Conservation (phyloP, 2,113 vertebrate genomes). For the Carettochelys insculpta region DNA sequence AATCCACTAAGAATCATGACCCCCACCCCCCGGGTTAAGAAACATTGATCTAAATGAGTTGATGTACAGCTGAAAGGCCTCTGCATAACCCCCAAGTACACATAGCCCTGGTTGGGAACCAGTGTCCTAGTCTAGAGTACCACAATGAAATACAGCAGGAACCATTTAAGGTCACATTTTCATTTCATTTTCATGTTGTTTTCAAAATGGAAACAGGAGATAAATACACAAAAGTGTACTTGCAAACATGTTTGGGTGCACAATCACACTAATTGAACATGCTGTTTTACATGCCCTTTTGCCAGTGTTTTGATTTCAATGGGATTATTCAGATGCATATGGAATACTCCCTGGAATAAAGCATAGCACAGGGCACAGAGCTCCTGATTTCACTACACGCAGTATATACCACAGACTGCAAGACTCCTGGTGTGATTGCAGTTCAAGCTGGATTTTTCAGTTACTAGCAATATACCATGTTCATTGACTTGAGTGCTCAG, state of each 20-base stretch:
- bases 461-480: background rate
- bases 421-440: background rate
- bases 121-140: background rate
- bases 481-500: background rate
- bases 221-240: background rate
- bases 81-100: too few relatives aligned
- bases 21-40: too few relatives aligned
- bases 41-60: too few relatives aligned
- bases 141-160: background rate
- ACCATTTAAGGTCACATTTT: background rate
- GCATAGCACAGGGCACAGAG: background rate
- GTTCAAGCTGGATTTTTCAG: accelerated
- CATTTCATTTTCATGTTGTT: too few relatives aligned
- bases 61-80: too few relatives aligned
- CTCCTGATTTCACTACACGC: background rate
- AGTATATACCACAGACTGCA: background rate
- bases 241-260: background rate
- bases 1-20: too few relatives aligned
- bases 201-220: background rate
- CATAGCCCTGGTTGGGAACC: too few relatives aligned
- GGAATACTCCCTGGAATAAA: background rate
- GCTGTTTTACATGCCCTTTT: background rate
- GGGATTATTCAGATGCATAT: background rate
- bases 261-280: background rate
- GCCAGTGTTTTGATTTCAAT: background rate